phyloP scores from a whole-genome alignment of 2,888 invertebrate genomes.

The Chloroclysta siterata region DNA sequence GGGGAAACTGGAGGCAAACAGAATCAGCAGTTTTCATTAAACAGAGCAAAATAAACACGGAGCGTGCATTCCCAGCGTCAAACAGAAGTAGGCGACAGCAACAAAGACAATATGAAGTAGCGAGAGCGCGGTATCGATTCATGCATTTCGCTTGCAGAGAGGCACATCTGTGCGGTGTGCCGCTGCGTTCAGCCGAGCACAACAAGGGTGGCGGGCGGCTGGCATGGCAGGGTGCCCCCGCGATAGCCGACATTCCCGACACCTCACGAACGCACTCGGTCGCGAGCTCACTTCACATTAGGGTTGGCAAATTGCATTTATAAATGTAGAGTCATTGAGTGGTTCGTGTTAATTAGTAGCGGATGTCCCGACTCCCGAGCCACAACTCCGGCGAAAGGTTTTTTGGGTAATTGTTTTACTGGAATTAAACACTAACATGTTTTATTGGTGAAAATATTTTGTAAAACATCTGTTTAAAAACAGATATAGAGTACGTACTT shows the following conservation, averaged over 20 bases:
- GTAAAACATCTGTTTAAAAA: background rate
- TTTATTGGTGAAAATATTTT: conserved; percentile 7
- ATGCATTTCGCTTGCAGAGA: conserved; percentile 71
- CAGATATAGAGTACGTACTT: background rate
- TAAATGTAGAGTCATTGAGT: conserved; percentile 34
- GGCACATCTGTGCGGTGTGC: conserved; percentile 75
- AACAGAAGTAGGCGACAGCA: conserved; percentile 76
- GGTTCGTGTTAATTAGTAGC: conserved; percentile 30
- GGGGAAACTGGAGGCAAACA: conserved; percentile 26
- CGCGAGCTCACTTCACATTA: conserved; percentile 69
- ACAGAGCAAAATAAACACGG: conserved; percentile 31
- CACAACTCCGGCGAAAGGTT: conserved; percentile 6
- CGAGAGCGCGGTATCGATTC: conserved; percentile 76
- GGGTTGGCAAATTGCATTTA: conserved; percentile 56
- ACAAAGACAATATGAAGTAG: conserved; percentile 77
- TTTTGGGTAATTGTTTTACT: conserved; percentile 26
- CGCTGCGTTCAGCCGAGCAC: conserved; percentile 69
- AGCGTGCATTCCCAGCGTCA: conserved; percentile 38
- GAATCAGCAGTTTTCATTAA: conserved; percentile 33
- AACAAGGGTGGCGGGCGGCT: conserved; percentile 51
- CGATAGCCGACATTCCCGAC: conserved; percentile 81
- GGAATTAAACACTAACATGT: conserved; percentile 6
- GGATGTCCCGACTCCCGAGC: conserved; percentile 12
- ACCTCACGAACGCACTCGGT: conserved; percentile 78
- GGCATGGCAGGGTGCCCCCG: conserved; percentile 38